A percentile compares a stretch with the other conserved stretches of the same genome.
Evolutionary conservation across 64 coral and sea anemone genomes (phyloP).

Genomic region (Cladopsammia gracilis): DNA sequence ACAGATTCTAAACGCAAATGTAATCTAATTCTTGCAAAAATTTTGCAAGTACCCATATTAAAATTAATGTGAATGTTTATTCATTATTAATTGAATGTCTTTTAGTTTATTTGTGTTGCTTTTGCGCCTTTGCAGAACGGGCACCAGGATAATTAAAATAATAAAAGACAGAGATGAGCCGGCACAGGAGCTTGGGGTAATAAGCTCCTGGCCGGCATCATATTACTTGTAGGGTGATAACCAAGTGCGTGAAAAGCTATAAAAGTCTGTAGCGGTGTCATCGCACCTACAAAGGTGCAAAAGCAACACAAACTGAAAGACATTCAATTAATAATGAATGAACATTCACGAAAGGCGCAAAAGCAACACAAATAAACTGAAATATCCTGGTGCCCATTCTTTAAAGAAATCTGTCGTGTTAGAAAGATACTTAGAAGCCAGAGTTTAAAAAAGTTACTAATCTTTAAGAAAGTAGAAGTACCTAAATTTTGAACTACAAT

Average conservation of each 20-base stretch:
- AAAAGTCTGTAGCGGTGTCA: no score
- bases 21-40: not conserved
- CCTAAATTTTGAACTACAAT: no score
- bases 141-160: not conserved
- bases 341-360: conserved; percentile 10
- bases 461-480: no score
- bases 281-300: not conserved
- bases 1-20: not conserved
- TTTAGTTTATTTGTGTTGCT: not conserved
- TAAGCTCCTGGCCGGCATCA: no score
- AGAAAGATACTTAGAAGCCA: conserved; percentile 4
- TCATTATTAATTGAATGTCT: not conserved
- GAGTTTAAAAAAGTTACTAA: not conserved
- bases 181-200: no score
- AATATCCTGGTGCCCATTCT: not conserved
- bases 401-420: no score
- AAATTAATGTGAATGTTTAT: conserved; percentile 16
- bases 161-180: no score
- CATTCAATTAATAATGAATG: not conserved
- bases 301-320: not conserved
- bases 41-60: conserved; percentile 10
- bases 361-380: not conserved
- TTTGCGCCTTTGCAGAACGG: not conserved
- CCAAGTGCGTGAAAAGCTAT: no score
- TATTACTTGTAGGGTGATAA: no score